These are phyloP conservation scores for Corydoras sp. DNA, from an alignment of 2,113 vertebrate genomes.

Conservation along the genomic window DNA sequence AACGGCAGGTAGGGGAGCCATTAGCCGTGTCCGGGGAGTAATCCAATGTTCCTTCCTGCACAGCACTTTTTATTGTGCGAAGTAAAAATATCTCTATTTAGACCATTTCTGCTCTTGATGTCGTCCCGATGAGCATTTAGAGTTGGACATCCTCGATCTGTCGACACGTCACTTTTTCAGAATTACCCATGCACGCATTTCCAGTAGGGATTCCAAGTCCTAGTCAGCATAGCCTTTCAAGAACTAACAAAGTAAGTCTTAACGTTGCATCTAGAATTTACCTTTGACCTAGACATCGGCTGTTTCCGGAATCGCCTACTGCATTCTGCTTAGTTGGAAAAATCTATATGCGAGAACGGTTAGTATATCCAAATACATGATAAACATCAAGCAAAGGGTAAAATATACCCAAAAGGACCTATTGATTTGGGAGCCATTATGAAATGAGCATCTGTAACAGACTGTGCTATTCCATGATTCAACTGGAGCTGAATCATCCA, in stretches of 20 bases:
- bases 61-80: constrained; percentile 22
- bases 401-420: too few species aligned
- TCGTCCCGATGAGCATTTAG: constrained; percentile 10
- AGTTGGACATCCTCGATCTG: background rate
- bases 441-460: too few species aligned
- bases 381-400: too few species aligned
- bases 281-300: too few species aligned
- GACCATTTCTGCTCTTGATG: constrained; percentile 8
- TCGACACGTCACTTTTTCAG: background rate
- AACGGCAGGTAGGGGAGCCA: constrained; percentile 46
- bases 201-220: constrained; percentile 16
- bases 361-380: too few species aligned
- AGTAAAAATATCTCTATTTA: constrained; percentile 35
- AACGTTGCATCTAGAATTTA: too few species aligned
- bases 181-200: background rate
- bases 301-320: too few species aligned
- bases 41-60: constrained; percentile 39
- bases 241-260: constrained; percentile 18
- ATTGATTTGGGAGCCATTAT: too few species aligned
- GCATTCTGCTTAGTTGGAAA: too few species aligned
- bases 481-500: too few species aligned
- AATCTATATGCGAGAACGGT: too few species aligned
- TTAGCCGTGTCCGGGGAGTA: constrained; percentile 43
- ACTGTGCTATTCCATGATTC: too few species aligned
- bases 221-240: constrained; percentile 27